Conservation (phyloP, 2,797 vertebrate genomes). For the Sarcoramphus papa region DNA sequence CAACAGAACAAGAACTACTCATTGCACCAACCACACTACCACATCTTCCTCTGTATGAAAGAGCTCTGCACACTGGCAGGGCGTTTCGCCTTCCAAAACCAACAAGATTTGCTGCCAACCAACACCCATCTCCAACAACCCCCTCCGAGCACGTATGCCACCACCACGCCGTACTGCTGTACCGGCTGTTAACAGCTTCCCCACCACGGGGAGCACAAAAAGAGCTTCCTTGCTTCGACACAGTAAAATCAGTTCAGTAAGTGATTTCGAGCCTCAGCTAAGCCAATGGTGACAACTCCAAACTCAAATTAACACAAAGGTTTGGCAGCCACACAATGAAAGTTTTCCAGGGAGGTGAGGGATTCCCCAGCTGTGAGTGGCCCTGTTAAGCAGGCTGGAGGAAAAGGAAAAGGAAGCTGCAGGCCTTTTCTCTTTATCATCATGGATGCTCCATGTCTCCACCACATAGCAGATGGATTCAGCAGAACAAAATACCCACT, state of each 20-base stretch:
- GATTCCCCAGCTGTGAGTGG: not conserved
- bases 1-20: not conserved
- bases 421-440: not conserved
- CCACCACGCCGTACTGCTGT: fast-evolving
- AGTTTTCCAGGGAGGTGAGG: not conserved
- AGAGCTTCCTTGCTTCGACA: fast-evolving
- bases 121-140: not conserved
- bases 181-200: not conserved
- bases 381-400: not conserved
- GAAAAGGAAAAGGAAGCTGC: not conserved
- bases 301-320: not conserved
- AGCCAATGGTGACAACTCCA: not conserved
- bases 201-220: fast-evolving
- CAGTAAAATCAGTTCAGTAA: not conserved
- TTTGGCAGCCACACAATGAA: not conserved
- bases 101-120: not conserved
- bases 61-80: fast-evolving
- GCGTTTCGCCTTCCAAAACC: fast-evolving
- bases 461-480: not conserved
- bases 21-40: not conserved
- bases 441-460: not conserved
- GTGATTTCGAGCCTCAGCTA: not conserved
- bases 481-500: not conserved
- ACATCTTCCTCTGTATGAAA: not conserved
- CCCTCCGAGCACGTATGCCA: fast-evolving